Evolutionary conservation across 2,797 vertebrate species (phyloP), one percentile per base, ranked within the genome.

Genomic region (Morelia viridis): DNA sequence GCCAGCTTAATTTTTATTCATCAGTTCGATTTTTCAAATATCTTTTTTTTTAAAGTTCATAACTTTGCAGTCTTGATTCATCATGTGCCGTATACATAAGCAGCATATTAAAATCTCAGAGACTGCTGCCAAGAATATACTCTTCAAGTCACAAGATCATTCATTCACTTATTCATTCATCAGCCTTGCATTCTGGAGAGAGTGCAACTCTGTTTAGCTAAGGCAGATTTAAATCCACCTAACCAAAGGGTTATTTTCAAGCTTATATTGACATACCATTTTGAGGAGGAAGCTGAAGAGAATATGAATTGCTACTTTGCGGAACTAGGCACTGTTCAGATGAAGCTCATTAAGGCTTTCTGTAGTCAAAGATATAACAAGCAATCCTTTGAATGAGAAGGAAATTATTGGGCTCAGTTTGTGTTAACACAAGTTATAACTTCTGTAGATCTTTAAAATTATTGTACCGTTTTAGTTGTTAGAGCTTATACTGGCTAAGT

Each of bases 1-100:
- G 35, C 87, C 1, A 85, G 94, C 94, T 96, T 83, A 58, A 76
- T 92, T 92, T 93, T 91, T 94, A 95, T 95, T 92, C 26, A 91
- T 13, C n/a, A 71, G 83, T 64, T 53, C 22, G 15, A 87, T 94
- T 85, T 93, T 84, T 64, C 10, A 90, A 90, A 85, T 83, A 31
- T 68, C 4, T 80, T 94, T 95, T 85, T 88, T 90, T 8, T 11
- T 0, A 62, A 85, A 91, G 90, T 92, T 57, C 13, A 24, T 64
- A 95, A 80, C 91, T 94, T 56, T 84, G 85, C 85, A n/a, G 5
- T 90, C 93, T 94, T 95, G 83, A 87, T 92, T 92, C 91, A 61
- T 60, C 88, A 89, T 93, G 53, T 89, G 46, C 35, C 71, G 92
- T 93, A 94, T 87, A 91, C 46, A 68, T 64, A 91, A 91, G 3